Evolutionary conservation across 2,888 invertebrate genomes (phyloP), one percentile per base, ranked within the genome.

Genomic region (Dilophus febrilis): DNA sequence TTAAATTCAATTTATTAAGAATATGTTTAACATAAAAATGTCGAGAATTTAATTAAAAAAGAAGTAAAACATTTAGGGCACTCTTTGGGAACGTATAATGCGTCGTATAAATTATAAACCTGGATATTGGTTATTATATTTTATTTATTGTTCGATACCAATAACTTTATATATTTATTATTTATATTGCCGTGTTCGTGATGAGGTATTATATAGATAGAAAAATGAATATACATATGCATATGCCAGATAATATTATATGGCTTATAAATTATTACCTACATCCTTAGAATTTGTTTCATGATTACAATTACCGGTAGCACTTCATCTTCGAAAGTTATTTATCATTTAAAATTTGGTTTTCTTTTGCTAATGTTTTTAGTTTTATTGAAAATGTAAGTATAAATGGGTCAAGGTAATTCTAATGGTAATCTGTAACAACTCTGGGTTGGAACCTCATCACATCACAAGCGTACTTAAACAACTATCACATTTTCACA

Each of bases 111-210:
- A 82, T 66, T 74, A 84, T 66, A 74, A 72, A 56, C 83, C 85
- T 36, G 80, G 79, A 53, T 76, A 75, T 68, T 86, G 85, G 85
- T 75, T 76, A 37, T 56, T 79, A 45, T 88, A 87, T 66, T 76
- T 77, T 49, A 49, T 75, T 36, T 88, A 86, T 67, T 76, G 81
- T 58, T 62, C 74, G 43, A 69, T 80, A 48, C 87, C 88, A 41
- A 58, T 84, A 50, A 53, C 63, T 44, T 59, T 71, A 27, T 88
- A 86, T 64, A 55, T 79, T 46, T 71, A 67, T 54, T 81, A 77
- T 58, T 69, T 87, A 46, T 66, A 71, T 50, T 66, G 66, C 8
- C 22, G 22, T 22, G 22, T 22, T 6, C 22, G 22, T 22, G 22
- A 22, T 22, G 22, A 22, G 22, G 22, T 22, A 22, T 22, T n/a